A percentile compares a stretch with the other conserved stretches of the same genome.
phyloP scores from a whole-genome alignment of 2,113 vertebrate genomes.

The Nematolebias whitei region DNA sequence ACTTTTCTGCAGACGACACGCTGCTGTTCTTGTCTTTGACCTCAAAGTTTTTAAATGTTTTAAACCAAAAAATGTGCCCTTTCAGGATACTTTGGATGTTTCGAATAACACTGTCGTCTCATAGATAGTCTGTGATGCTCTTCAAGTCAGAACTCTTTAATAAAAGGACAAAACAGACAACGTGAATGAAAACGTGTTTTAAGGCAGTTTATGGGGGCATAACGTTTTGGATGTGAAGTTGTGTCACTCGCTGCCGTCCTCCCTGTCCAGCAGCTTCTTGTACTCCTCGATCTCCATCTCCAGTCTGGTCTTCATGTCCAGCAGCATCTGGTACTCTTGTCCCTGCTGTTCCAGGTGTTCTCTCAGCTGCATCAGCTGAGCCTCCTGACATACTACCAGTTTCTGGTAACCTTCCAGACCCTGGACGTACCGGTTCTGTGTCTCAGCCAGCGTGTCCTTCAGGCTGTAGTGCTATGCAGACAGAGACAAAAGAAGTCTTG shows the following conservation, averaged over 20 bases:
- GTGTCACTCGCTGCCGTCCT: constrained; percentile 49
- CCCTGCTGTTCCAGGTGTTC: constrained; percentile 81
- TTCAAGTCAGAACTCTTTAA: too few relatives aligned
- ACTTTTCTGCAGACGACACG: too few relatives aligned
- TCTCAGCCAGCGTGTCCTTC: constrained; percentile 83
- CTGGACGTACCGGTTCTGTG: constrained; percentile 76
- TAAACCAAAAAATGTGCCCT: too few relatives aligned
- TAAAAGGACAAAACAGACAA: too few relatives aligned
- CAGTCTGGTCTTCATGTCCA: constrained; percentile 84
- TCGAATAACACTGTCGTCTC: too few relatives aligned
- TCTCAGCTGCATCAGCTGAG: constrained; percentile 78
- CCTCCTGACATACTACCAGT: constrained; percentile 75
- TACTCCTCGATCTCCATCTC: constrained; percentile 90
- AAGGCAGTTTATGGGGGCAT: too few relatives aligned
- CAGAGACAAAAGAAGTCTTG: background rate
- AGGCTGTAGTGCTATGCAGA: constrained; percentile 51
- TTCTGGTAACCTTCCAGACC: constrained; percentile 79
- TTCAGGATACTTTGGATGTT: too few relatives aligned
- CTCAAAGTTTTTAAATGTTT: too few relatives aligned
- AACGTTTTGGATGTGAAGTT: background rate
- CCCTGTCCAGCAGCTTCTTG: constrained; percentile 79
- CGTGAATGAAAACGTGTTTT: too few relatives aligned
- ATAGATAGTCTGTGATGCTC: too few relatives aligned
- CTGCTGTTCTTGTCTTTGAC: too few relatives aligned
- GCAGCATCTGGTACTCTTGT: constrained; percentile 81